Evolutionary conservation across 2,113 vertebrate species (phyloP), one percentile per base, ranked within the genome.

Genomic region (Cyanocitta stelleri): DNA sequence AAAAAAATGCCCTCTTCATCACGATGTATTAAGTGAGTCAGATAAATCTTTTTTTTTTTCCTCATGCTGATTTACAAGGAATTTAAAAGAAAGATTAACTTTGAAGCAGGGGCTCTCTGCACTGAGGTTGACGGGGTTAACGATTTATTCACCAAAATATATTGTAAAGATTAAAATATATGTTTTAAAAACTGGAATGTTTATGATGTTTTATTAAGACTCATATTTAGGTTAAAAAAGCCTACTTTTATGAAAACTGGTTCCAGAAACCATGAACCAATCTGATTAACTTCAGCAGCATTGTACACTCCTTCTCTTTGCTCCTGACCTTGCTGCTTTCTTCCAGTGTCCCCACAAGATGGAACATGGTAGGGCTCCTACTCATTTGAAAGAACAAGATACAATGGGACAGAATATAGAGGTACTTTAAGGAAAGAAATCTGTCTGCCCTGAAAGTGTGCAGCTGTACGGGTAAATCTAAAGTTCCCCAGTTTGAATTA

Each of bases 1-100:
- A 98, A 94, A 94, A 98, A 97, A 96, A 76, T 59, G 43, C 89
- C 62, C 11, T 72, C 91, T 72, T 89, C 96, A 54, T 61, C 98
- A 51, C 94, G 46, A 48, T 95, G 67, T 92, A 75, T 98, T 95
- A 98, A 97, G 99, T 99, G 90, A 98, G 98, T 98, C 93, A 92
- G 54, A 78, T 75, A 49, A 78, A 67, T 75, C 9, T 77, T 69
- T 24, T 0, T 89, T 87, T 49, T 49, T 43, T 80, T 81, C 74
- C 30, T 88, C 12, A 32, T 61, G 17, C 24, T 51, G 43, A 87
- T 72, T 73, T 82, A 61, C 1, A 22, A 72, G 27, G 30, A 89
- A 71, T n/a, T 71, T 78, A 76, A 96, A 88, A 86, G 49, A 54
- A 85, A 61, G 18, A 21, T 1, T 49, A 33, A 62, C 16, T 76